Percentiles rank a stretch among this genome's conserved stretches.
Evolutionary conservation across 2,888 invertebrate genomes (phyloP).

Genomic region (Cryptophagus acutangulus): DNA sequence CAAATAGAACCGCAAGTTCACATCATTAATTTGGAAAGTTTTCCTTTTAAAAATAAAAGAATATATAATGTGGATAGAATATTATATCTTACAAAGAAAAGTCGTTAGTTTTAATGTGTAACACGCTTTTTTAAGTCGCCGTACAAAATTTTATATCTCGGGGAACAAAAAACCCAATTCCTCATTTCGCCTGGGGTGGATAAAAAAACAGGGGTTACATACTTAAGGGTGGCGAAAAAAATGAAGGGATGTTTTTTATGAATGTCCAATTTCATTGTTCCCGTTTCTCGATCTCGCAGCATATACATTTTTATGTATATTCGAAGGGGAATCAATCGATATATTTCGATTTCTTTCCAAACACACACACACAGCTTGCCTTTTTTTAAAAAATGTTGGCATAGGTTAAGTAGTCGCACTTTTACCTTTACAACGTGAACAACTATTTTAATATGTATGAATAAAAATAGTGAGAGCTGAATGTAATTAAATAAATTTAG

Average conservation of each 20-base stretch:
- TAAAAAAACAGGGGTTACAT: slow-evolving; percentile 26
- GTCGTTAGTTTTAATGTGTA: slow-evolving; percentile 34
- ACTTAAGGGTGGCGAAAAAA: slow-evolving; percentile 44
- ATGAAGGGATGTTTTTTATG: slow-evolving; percentile 46
- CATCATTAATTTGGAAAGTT: too few species aligned
- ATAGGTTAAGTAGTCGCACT: slow-evolving; percentile 43
- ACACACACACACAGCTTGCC: too few species aligned
- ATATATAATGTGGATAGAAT: too few species aligned
- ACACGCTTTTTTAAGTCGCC: slow-evolving; percentile 31
- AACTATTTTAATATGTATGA: too few species aligned
- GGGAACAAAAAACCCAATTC: slow-evolving; percentile 34
- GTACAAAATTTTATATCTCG: slow-evolving; percentile 33
- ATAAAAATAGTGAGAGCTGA: too few species aligned
- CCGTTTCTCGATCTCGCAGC: slow-evolving; percentile 42
- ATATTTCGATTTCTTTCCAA: slow-evolving; percentile 41
- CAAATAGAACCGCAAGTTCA: too few species aligned
- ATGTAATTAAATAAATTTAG: too few species aligned
- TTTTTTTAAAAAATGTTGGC: too few species aligned
- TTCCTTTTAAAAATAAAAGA: too few species aligned
- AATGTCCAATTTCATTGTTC: slow-evolving; percentile 45
- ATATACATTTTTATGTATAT: slow-evolving; percentile 13
- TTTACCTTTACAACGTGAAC: slow-evolving; percentile 40
- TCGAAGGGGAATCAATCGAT: slow-evolving; percentile 41
- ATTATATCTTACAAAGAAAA: slow-evolving; percentile 29
- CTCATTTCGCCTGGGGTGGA: slow-evolving; percentile 31